phyloP scores from a whole-genome alignment of 2,113 vertebrate genomes.

The Cyphomyrus plagiostoma region DNA sequence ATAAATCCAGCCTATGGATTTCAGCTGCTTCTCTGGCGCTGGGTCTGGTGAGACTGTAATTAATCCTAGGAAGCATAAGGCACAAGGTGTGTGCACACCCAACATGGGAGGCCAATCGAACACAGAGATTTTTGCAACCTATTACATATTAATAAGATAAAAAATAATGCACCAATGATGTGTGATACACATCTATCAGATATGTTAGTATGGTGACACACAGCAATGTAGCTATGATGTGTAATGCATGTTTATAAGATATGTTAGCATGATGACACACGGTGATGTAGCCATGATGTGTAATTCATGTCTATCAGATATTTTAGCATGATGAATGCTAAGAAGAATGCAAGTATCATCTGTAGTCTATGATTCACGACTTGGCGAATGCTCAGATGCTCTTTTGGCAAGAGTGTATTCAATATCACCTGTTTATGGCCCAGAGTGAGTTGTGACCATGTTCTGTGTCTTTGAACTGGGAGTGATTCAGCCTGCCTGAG shows the following conservation, averaged over 20 bases:
- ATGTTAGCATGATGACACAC: background rate
- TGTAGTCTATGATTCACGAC: background rate
- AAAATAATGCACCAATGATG: background rate
- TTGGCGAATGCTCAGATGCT: background rate
- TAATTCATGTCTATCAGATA: background rate
- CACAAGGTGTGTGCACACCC: background rate
- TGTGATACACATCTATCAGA: background rate
- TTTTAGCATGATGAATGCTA: background rate
- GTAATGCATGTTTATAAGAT: background rate
- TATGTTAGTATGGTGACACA: background rate
- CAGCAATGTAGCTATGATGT: background rate
- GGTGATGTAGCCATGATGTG: background rate
- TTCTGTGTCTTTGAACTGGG: background rate
- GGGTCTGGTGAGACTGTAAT: background rate
- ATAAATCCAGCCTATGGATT: background rate
- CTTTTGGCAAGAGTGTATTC: background rate
- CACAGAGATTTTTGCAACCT: background rate
- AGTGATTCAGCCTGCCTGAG: background rate
- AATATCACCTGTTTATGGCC: slow-evolving; percentile 5
- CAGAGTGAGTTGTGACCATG: background rate
- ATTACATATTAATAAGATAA: background rate
- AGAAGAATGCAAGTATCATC: background rate
- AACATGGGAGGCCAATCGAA: background rate
- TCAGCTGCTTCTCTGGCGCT: background rate
- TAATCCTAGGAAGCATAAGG: background rate